Evolutionary conservation across 2,797 vertebrate species (phyloP).

Genomic region (Columba guinea): DNA sequence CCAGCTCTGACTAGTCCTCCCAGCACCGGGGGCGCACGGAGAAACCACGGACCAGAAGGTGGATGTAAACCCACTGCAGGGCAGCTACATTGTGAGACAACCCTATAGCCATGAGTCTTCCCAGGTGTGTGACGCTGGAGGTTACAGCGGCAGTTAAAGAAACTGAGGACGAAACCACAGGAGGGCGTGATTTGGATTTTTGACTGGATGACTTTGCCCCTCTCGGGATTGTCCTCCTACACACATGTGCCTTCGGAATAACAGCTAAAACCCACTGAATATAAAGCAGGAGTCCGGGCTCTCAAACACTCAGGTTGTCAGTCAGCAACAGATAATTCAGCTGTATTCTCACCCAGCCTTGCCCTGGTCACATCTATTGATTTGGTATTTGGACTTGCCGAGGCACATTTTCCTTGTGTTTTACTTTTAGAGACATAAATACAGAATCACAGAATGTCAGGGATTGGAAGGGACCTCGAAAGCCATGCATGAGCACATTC

Average conservation of each 20-base stretch:
- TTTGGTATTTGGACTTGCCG: background rate
- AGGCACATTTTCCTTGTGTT: background rate
- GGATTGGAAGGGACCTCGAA: too few species aligned
- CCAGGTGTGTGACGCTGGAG: background rate
- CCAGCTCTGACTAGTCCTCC: conserved; percentile 85
- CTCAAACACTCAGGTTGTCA: background rate
- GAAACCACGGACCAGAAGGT: background rate
- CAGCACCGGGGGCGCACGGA: background rate
- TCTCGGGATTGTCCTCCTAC: background rate
- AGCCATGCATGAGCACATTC: too few species aligned
- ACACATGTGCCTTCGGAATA: background rate
- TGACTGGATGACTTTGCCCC: background rate
- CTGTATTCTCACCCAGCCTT: background rate
- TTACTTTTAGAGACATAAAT: background rate
- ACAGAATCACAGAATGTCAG: too few species aligned
- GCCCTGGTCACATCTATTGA: background rate
- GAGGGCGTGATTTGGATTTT: background rate
- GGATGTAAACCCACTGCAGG: background rate
- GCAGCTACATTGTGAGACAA: background rate
- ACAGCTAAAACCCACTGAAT: background rate
- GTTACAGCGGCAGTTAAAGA: background rate
- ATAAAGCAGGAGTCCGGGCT: background rate
- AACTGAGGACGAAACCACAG: background rate
- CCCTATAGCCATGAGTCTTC: background rate
- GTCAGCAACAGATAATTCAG: background rate